Evolutionary conservation across 2,797 vertebrate species (phyloP).

Genomic region (Dermochelys coriacea): DNA sequence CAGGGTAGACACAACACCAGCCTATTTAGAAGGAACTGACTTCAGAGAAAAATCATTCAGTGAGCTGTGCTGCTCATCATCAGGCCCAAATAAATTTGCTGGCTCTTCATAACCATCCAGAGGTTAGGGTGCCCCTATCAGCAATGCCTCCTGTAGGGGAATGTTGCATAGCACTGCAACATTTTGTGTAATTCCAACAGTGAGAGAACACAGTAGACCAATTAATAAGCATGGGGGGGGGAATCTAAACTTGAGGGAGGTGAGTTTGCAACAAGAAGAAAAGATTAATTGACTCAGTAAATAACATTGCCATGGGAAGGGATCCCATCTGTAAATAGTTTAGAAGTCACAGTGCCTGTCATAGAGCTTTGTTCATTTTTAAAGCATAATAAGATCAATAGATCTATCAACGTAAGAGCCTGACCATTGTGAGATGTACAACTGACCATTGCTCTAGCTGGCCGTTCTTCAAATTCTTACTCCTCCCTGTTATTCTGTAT

Average conservation of each 20-base stretch:
- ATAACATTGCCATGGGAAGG: conserved; percentile 26
- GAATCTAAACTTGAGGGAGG: neutral
- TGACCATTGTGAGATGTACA: too few relatives aligned
- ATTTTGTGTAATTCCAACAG: fast-evolving
- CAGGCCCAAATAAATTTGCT: neutral
- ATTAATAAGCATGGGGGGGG: neutral
- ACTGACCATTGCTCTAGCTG: too few relatives aligned
- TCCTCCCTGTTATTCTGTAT: conserved; percentile 1
- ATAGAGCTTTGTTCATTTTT: neutral
- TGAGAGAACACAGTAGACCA: neutral
- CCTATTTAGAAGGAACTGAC: neutral
- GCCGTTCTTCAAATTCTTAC: conserved; percentile 8
- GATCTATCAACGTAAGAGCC: neutral
- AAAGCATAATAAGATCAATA: conserved; percentile 9
- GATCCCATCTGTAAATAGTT: conserved; percentile 32
- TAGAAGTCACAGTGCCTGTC: conserved; percentile 3
- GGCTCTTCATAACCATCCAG: neutral
- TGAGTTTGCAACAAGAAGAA: conserved; percentile 28
- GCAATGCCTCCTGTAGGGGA: neutral
- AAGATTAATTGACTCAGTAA: conserved; percentile 17
- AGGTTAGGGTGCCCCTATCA: fast-evolving
- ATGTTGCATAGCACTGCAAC: fast-evolving
- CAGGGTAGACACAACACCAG: neutral
- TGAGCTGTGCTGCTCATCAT: neutral
- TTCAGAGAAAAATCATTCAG: neutral